Evolutionary conservation across 2,113 vertebrate genomes (phyloP).

Genomic region (Alosa alosa): DNA sequence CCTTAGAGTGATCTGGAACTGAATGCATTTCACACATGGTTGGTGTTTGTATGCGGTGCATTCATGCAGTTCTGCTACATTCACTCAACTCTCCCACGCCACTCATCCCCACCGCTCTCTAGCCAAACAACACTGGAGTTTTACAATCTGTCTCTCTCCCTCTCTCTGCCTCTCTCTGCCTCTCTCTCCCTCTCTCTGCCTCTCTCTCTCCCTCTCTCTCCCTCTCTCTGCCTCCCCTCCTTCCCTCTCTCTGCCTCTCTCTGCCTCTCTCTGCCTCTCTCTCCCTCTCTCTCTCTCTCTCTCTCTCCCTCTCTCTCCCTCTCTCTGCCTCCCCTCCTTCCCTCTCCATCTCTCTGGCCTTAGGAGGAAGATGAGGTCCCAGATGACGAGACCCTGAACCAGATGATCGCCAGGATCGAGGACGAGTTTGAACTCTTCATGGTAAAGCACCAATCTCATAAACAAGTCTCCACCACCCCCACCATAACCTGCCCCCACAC

Average conservation of each 20-base stretch:
- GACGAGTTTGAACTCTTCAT: slow-evolving; percentile 91
- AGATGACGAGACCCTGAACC: slow-evolving; percentile 89
- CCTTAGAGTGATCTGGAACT: background rate
- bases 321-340: background rate
- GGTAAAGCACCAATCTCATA: slow-evolving; percentile 62
- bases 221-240: background rate
- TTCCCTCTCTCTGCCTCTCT: background rate
- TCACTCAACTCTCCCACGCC: background rate
- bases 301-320: background rate
- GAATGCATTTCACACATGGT: background rate
- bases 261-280: background rate
- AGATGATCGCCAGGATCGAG: slow-evolving; percentile 88
- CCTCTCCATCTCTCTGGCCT: slow-evolving; percentile 11
- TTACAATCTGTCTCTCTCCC: background rate
- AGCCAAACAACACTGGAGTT: too few relatives aligned
- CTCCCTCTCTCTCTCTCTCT: background rate
- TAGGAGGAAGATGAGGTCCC: slow-evolving; percentile 92
- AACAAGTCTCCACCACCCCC: background rate
- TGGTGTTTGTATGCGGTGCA: background rate
- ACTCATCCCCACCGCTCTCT: too few relatives aligned
- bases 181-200: background rate
- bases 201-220: too few relatives aligned
- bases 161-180: background rate
- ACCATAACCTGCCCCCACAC: background rate
- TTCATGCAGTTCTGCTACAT: background rate